Evolutionary conservation across 2,113 vertebrate genomes (phyloP).

Genomic region (Lampris megalopsis): DNA sequence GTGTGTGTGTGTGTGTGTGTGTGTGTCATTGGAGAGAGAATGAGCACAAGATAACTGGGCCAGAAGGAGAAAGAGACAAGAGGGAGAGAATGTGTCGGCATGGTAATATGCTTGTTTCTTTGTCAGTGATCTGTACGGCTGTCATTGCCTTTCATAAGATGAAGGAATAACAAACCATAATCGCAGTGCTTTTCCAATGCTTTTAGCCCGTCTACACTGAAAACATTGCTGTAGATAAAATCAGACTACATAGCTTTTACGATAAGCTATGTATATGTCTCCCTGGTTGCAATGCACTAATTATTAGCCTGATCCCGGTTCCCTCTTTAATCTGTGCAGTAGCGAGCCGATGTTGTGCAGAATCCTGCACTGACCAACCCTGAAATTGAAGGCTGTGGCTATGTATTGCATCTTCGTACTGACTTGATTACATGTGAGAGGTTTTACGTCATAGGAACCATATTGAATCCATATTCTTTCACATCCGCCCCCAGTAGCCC

Average conservation of each 20-base stretch:
- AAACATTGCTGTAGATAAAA: conserved; percentile 2
- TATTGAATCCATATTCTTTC: background rate
- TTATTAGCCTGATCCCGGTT: conserved; percentile 28
- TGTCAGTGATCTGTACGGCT: background rate
- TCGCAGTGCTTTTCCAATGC: conserved; percentile 54
- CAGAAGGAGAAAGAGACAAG: background rate
- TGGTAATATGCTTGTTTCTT: background rate
- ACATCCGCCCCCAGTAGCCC: background rate
- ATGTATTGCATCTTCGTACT: background rate
- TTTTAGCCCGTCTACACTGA: conserved; percentile 36
- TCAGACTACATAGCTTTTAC: conserved; percentile 12
- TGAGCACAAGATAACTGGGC: background rate
- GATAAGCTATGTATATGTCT: background rate
- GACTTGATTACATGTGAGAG: background rate
- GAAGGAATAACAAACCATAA: conserved; percentile 55
- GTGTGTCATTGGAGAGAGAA: background rate
- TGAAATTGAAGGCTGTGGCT: background rate
- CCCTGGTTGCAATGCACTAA: conserved; percentile 4
- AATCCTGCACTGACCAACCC: no score
- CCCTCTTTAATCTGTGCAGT: conserved; percentile 44
- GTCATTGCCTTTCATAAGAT: conserved; percentile 39
- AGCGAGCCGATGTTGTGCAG: background rate
- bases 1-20: conserved; percentile 6
- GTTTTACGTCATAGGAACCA: background rate
- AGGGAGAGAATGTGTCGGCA: background rate